Percentiles rank a stretch among this genome's conserved stretches.
These are phyloP conservation scores for Pseudorasbora parva DNA, from an alignment of 2,113 vertebrate genomes.

Conservation along the genomic window DNA sequence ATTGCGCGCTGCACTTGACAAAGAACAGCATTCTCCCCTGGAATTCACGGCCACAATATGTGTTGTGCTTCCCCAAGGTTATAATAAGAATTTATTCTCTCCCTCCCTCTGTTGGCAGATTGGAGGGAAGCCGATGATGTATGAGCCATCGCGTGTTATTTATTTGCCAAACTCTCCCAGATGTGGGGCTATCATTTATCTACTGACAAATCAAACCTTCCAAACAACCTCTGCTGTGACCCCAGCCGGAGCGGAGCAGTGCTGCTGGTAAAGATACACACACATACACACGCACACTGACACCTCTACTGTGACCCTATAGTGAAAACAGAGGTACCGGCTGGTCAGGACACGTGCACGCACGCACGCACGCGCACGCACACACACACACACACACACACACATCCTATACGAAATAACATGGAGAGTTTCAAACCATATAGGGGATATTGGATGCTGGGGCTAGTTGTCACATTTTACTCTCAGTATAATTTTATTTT, in stretches of 20 bases:
- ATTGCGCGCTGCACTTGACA: slow-evolving; percentile 53
- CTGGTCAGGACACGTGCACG: not conserved
- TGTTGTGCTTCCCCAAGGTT: slow-evolving; percentile 84
- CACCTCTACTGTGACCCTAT: slow-evolving; percentile 27
- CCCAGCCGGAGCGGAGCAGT: slow-evolving; percentile 61
- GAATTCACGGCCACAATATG: slow-evolving; percentile 47
- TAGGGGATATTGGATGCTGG: not conserved
- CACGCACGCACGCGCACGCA: not conserved
- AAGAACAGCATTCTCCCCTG: slow-evolving; percentile 57
- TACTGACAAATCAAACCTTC: slow-evolving; percentile 89
- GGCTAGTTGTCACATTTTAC: not conserved
- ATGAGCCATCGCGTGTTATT: slow-evolving; percentile 88
- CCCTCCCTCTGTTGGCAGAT: slow-evolving; percentile 78
- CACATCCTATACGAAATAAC: too few species aligned
- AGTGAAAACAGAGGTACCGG: not conserved
- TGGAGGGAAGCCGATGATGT: slow-evolving; percentile 87
- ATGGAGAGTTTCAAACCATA: not conserved
- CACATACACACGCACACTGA: slow-evolving; percentile 24
- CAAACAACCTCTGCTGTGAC: slow-evolving; percentile 82
- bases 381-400: not conserved
- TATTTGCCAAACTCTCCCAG: slow-evolving; percentile 93
- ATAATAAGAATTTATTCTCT: slow-evolving; percentile 89
- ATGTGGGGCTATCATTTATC: slow-evolving; percentile 92
- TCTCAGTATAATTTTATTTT: not conserved
- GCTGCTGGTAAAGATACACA: slow-evolving; percentile 45